A percentile compares a stretch with the other conserved stretches of the same genome.
Conservation (phyloP, 2,113 vertebrate genomes). For the Sphyrna mokarran region DNA sequence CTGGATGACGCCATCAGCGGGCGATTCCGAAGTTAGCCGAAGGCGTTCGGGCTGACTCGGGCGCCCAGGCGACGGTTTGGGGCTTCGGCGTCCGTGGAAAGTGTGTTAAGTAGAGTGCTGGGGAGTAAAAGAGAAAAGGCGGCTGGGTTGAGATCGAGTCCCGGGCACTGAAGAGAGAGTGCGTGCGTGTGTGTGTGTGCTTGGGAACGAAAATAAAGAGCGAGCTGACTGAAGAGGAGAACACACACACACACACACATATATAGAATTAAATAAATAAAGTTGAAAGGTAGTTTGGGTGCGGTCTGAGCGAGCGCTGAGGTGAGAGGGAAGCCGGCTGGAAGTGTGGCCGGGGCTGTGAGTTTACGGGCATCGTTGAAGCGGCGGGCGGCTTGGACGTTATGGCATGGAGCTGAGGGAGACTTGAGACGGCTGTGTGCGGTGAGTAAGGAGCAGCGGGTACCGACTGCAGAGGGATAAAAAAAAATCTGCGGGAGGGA, state of each 20-base stretch:
- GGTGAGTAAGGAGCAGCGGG: background rate
- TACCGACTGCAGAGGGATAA: too few relatives aligned
- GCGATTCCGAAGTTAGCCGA: constrained; percentile 6
- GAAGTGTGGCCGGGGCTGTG: background rate
- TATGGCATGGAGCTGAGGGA: constrained; percentile 16
- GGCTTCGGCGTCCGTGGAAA: constrained; percentile 29
- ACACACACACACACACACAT: too few relatives aligned
- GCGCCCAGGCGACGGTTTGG: background rate
- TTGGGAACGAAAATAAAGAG: background rate
- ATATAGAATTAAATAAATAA: background rate
- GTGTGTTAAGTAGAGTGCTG: constrained; percentile 32
- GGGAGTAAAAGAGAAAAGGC: constrained; percentile 9
- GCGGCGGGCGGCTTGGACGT: constrained; percentile 27
- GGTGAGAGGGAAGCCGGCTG: background rate
- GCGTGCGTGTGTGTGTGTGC: background rate
- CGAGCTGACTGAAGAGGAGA: background rate
- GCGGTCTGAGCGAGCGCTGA: background rate
- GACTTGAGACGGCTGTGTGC: constrained; percentile 16
- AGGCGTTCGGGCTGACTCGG: constrained; percentile 7
- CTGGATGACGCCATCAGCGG: constrained; percentile 21
- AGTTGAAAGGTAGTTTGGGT: background rate
- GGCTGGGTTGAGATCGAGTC: constrained; percentile 5
- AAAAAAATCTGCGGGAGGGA: background rate
- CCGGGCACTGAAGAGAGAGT: background rate
- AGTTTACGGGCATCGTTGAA: constrained; percentile 19